Conservation (phyloP, 2,888 invertebrate genomes). For the Agrochola circellaris region DNA sequence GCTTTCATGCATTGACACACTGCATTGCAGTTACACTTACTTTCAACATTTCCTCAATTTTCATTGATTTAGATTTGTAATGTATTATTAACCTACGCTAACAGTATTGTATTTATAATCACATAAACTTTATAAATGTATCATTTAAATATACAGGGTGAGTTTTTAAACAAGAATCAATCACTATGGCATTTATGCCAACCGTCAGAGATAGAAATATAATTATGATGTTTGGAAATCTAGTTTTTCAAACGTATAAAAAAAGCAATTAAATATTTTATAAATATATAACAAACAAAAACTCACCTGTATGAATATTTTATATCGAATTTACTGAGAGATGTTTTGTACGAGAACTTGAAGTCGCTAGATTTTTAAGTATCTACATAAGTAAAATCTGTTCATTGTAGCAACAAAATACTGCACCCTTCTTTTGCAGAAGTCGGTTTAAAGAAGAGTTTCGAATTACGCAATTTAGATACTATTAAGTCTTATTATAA, state of each 20-base stretch:
- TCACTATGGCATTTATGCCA: conserved; percentile 12
- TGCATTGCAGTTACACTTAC: conserved; percentile 77
- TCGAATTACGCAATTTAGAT: conserved; percentile 24
- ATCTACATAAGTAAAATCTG: conserved; percentile 19
- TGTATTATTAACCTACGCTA: conserved; percentile 56
- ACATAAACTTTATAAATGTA: conserved; percentile 41
- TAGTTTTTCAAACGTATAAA: conserved; percentile 2
- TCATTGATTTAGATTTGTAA: conserved; percentile 55
- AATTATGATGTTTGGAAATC: neutral
- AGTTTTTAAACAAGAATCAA: conserved; percentile 14
- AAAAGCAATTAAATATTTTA: neutral
- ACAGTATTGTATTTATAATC: conserved; percentile 53
- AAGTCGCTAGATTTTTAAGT: conserved; percentile 26
- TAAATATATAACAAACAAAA: conserved; percentile 10
- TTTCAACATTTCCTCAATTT: conserved; percentile 48
- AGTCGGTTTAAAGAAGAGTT: conserved; percentile 1
- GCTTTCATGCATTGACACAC: conserved; percentile 71
- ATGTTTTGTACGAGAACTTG: conserved; percentile 44
- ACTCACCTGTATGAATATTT: conserved; percentile 27
- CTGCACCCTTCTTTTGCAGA: conserved; percentile 1
- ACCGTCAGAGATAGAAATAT: neutral
- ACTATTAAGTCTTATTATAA: conserved; percentile 42
- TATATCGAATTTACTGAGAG: conserved; percentile 32
- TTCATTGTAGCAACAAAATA: conserved; percentile 21
- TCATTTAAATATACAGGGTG: conserved; percentile 43